phyloP scores from a whole-genome alignment of 2,113 vertebrate genomes.

The Telmatochromis sp. region DNA sequence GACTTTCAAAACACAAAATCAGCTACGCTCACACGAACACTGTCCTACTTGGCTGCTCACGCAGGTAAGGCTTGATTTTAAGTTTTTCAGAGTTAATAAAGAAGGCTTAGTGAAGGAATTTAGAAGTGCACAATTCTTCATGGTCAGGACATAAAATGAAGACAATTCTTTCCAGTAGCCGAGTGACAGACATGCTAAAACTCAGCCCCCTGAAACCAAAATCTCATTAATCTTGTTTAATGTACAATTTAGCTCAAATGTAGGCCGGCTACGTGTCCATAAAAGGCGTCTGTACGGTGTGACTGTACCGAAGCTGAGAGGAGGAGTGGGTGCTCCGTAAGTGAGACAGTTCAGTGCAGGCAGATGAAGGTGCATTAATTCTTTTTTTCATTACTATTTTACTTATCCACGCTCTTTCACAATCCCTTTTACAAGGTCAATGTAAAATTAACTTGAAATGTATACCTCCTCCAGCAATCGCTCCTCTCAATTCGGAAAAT shows the following conservation, averaged over 20 bases:
- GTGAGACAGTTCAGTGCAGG: not conserved
- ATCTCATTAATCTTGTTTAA: slow-evolving; percentile 53
- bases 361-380: slow-evolving; percentile 53
- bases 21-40: not conserved
- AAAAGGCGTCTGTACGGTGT: not conserved
- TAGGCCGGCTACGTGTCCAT: slow-evolving; percentile 1
- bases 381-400: slow-evolving; percentile 30
- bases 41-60: not conserved
- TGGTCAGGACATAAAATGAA: not conserved
- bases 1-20: not conserved
- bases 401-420: slow-evolving; percentile 48
- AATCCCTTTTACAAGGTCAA: slow-evolving; percentile 52
- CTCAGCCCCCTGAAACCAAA: slow-evolving; percentile 32
- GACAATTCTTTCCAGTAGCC: not conserved
- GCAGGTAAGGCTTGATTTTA: not conserved
- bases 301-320: not conserved
- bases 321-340: slow-evolving; percentile 6
- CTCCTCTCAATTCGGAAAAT: slow-evolving; percentile 37
- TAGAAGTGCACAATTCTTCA: not conserved
- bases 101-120: not conserved
- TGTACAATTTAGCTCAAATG: slow-evolving; percentile 33
- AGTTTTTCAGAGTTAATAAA: not conserved
- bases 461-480: slow-evolving; percentile 63
- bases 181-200: not conserved
- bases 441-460: slow-evolving; percentile 59